These are phyloP conservation scores for Hypotaenidia okinawae DNA, from an alignment of 2,797 vertebrate species.

Conservation along the genomic window DNA sequence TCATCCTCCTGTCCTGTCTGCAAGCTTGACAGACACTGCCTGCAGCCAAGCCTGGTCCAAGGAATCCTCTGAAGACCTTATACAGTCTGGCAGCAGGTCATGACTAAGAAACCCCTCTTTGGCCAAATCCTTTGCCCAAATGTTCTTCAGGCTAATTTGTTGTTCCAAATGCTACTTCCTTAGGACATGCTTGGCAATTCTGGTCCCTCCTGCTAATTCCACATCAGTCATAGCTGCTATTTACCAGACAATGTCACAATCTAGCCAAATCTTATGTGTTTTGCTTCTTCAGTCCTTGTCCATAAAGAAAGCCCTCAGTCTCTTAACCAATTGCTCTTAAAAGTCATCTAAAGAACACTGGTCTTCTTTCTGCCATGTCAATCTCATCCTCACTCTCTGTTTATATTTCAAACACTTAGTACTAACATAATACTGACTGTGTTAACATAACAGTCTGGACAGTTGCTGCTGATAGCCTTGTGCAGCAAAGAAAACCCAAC, in stretches of 20 bases:
- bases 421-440: not conserved
- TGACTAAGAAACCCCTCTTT: not conserved
- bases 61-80: not conserved
- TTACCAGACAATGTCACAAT: not conserved
- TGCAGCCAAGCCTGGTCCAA: not conserved
- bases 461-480: not conserved
- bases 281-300: not conserved
- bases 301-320: not conserved
- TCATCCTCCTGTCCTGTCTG: not conserved
- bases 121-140: slow-evolving; percentile 7
- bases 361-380: not conserved
- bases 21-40: not conserved
- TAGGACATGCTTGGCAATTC: not conserved
- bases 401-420: not conserved
- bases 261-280: not conserved
- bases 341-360: not conserved
- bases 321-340: not conserved
- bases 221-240: not conserved
- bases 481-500: not conserved
- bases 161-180: not conserved
- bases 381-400: not conserved
- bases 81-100: not conserved
- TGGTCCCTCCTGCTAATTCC: not conserved
- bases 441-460: not conserved
- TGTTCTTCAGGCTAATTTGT: not conserved